A percentile compares a stretch with the other conserved stretches of the same genome.
phyloP scores from a whole-genome alignment of 2,888 invertebrate species.

The Eilema depressum region DNA sequence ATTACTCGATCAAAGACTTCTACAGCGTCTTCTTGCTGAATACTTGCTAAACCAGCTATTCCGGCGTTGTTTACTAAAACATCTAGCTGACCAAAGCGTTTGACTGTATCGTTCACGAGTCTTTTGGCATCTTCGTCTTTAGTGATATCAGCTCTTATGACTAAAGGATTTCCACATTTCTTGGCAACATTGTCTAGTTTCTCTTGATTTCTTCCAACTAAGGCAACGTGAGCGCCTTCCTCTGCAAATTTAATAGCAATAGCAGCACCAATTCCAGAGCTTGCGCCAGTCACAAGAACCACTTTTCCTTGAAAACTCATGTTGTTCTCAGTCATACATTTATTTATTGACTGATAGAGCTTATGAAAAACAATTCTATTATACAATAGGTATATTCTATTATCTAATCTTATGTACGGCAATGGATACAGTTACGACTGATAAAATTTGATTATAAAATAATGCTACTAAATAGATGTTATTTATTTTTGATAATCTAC shows the following conservation, averaged over 20 bases:
- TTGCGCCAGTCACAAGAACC: slow-evolving; percentile 55
- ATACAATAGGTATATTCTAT: too few species aligned
- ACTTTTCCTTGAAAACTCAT: slow-evolving; percentile 56
- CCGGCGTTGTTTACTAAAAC: slow-evolving; percentile 41
- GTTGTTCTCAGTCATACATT: slow-evolving; percentile 2
- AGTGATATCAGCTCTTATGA: slow-evolving; percentile 27
- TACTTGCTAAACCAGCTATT: slow-evolving; percentile 3
- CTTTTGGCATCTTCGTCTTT: slow-evolving; percentile 27
- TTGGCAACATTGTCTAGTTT: slow-evolving; percentile 37
- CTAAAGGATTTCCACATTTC: slow-evolving; percentile 24
- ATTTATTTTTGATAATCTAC: too few species aligned
- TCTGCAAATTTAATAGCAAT: slow-evolving; percentile 36
- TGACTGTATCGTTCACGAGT: slow-evolving; percentile 22
- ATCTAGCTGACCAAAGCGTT: slow-evolving; percentile 32
- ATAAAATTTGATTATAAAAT: too few species aligned
- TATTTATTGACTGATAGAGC: too few species aligned
- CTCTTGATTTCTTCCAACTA: slow-evolving; percentile 48
- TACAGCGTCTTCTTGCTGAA: slow-evolving; percentile 27
- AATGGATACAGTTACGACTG: too few species aligned
- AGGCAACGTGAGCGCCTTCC: slow-evolving; percentile 46
- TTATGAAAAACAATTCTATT: neutral
- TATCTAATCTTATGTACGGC: too few species aligned
- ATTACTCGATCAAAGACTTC: slow-evolving; percentile 28
- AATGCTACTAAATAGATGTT: too few species aligned
- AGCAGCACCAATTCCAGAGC: slow-evolving; percentile 56